Base-by-base conservation (phyloP, 92 coral and sea anemone species). In the Umimayanthus chanpuru region DNA sequence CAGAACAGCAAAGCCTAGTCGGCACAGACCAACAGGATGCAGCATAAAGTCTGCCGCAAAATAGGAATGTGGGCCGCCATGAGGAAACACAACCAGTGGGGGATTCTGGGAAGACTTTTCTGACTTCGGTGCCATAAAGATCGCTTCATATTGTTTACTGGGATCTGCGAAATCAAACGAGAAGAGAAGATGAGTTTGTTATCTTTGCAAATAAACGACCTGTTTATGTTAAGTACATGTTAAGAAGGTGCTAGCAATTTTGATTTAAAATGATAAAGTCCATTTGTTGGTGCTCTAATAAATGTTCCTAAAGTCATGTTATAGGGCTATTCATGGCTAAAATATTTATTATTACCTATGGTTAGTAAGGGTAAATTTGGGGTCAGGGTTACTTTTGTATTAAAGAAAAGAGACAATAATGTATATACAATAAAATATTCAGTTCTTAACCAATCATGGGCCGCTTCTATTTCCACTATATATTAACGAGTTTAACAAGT, bases 1-100 rank as follows among this genome's bases (percentile, higher is more conserved):
- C 6, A 96, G 91, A 28, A 96, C 93, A 39, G 98, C 94, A 77
- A 92, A 96, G 0, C 98, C 98, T 53, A 96, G 95, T 82, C 92
- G 91, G 61, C 98, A 94, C 21, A 96, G 71, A 29, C 81, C 93
- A 16, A 88, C 89, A 25, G 53, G 80, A 65, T 83, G 65, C n/a
- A 91, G 74, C 91, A 85, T 80, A 79, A 93, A 96, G 74, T 88
- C 92, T 9, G 91, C 85, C 0, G 88, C 50, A 25, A 47, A 91
- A 15, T 44, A 41, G 26, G 91, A 8, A 77, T 96, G 98, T 12
- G 98, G 98, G 2, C 98, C 98, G 15, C 98, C 98, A 50, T 96
- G 98, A 2, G 98, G 95, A 58, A 88, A 92, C 8, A 96, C 96
- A 8, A 96, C 86, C 43, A 96, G 82, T 44, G 94, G 92, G 40